Conservation (phyloP, 2,797 vertebrate species). For the Gorsachius magnificus region DNA sequence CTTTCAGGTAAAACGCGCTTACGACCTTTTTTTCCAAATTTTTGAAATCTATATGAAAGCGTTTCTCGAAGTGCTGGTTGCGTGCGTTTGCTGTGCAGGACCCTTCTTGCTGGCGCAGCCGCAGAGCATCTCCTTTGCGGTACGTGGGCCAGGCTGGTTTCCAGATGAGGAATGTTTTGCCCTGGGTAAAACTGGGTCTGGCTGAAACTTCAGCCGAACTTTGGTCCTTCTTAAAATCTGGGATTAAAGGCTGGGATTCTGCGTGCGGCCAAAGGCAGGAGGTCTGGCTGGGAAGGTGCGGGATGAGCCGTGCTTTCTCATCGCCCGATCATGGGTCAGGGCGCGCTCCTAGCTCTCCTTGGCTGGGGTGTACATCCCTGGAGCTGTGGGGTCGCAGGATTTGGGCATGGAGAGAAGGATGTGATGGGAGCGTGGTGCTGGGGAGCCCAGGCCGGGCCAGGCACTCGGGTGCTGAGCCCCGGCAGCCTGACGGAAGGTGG, state of each 20-base stretch:
- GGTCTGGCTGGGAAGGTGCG: neutral
- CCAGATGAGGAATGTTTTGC: neutral
- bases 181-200: neutral
- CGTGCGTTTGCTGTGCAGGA: fast-evolving
- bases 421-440: neutral
- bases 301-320: neutral
- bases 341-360: neutral
- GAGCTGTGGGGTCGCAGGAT: neutral
- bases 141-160: neutral
- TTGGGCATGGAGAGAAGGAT: neutral
- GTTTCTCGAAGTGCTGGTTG: neutral
- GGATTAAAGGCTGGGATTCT: neutral
- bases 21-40: neutral
- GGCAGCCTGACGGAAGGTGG: slow-evolving; percentile 19
- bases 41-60: fast-evolving
- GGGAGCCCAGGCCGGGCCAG: neutral
- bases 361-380: neutral
- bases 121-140: fast-evolving
- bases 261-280: fast-evolving
- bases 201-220: neutral
- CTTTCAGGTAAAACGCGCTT: neutral
- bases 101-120: neutral
- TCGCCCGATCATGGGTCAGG: fast-evolving
- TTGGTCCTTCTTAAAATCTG: neutral
- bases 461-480: neutral